phyloP scores from a whole-genome alignment of 2,113 vertebrate genomes.

The Bettongia penicillata region DNA sequence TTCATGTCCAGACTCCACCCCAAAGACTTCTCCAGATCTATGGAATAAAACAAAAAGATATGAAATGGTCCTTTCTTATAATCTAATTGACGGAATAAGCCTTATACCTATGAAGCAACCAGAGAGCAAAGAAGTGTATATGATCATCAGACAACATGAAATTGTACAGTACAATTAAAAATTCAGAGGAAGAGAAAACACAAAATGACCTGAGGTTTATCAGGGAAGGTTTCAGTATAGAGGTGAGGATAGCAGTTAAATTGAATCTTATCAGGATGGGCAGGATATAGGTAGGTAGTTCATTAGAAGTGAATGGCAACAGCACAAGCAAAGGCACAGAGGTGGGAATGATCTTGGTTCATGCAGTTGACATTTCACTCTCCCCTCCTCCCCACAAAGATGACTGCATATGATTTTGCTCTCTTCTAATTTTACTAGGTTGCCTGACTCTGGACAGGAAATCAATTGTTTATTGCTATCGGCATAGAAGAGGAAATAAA shows the following conservation, averaged over 20 bases:
- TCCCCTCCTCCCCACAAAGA: neutral
- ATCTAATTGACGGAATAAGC: neutral
- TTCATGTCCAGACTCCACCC: neutral
- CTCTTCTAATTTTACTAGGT: neutral
- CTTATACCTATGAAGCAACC: no score
- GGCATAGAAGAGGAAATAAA: neutral
- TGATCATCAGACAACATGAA: neutral
- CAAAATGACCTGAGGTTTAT: no score
- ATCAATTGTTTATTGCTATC: neutral
- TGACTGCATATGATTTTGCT: neutral
- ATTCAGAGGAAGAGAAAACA: neutral
- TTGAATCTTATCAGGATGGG: neutral
- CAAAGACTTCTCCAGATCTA: neutral
- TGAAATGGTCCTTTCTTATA: neutral
- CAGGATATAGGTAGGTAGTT: accelerated
- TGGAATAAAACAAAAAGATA: neutral
- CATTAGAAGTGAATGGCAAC: constrained; percentile 6
- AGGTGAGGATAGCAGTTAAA: neutral
- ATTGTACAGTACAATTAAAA: neutral
- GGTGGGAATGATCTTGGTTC: accelerated
- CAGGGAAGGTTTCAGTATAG: neutral
- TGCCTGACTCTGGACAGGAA: neutral
- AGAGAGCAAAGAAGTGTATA: no score
- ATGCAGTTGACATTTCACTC: neutral
- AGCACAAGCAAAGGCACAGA: neutral